Base-by-base conservation (phyloP, 2,888 invertebrate species). In the Fragum fragum region DNA sequence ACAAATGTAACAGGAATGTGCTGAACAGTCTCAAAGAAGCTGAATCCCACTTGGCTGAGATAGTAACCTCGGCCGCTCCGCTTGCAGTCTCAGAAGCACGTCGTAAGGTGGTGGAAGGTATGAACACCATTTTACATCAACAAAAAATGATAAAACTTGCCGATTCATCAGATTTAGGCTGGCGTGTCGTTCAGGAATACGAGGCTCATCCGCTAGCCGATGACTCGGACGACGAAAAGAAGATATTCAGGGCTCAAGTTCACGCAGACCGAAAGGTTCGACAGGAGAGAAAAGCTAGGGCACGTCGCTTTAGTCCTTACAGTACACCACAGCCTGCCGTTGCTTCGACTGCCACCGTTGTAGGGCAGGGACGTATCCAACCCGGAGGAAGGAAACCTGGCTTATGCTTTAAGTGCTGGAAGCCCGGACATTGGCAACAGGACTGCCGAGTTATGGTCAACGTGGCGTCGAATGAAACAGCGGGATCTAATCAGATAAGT, bases 141-240 rank as follows among this genome's bases (percentile, higher is more conserved):
- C 55, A 71, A 23, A 71, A 71, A 57, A n/a, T 71, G 36, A 55
- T 71, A 21, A 73, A 74, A 28, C 26, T 77, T 16, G 77, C 81
- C 5, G 70, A 81, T 26, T 52, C 69, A 14, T 73, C 73, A 29
- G 76, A 76, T 6, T 29, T 16, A 36, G 68, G 76, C 0, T 80
- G 80, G 57, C 57, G 23, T 26, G 57, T 57, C 11, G 57, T 7
- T 23, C 57, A 57, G 26, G 57, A 7, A 57, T 80, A 80, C 53
- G 73, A 80, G 26, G 72, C 80, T 7, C 55, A 80, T 29, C 80
- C 76, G 6, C 29, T 80, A 5, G 80, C 80, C 5, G 72, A 76
- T 7, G 73, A 80, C 32, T 76, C 72, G 1, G 81, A 81, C 21
- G 73, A 81, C 21, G 73, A 81, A 28, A 81, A 73, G 42, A 81